Percentiles rank a stretch among this genome's conserved stretches.
Conservation (phyloP, 2,113 vertebrate species). For the Neolamprologus variostigma region DNA sequence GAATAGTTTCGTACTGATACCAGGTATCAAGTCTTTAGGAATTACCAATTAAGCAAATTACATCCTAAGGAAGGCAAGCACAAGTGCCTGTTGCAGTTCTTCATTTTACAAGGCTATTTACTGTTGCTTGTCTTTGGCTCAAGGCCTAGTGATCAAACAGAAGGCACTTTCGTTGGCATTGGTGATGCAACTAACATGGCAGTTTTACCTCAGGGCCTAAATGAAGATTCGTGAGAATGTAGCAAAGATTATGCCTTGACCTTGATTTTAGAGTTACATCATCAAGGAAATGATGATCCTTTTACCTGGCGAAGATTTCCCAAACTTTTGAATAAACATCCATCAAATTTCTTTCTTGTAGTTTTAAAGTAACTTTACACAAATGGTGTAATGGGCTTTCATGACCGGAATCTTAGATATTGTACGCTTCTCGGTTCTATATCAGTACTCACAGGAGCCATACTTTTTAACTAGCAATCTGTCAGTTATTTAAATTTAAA, state of each 20-base stretch:
- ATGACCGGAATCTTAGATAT: not conserved
- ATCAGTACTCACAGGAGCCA: not conserved
- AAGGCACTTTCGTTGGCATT: constrained; percentile 76
- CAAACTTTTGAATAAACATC: not conserved
- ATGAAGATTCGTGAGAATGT: constrained; percentile 25
- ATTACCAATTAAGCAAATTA: constrained; percentile 39
- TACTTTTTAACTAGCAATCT: not conserved
- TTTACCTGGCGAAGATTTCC: not conserved
- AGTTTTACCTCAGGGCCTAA: constrained; percentile 50
- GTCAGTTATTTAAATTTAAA: not conserved
- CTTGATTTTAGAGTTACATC: not conserved
- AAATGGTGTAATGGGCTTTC: not conserved
- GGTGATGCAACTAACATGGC: constrained; percentile 62
- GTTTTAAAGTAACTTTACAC: constrained; percentile 15
- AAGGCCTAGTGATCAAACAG: constrained; percentile 68
- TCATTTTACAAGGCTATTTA: constrained; percentile 46
- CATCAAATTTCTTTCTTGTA: not conserved
- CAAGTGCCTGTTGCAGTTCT: constrained; percentile 28
- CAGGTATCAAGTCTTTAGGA: constrained; percentile 29
- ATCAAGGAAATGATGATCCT: not conserved
- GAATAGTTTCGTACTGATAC: not conserved
- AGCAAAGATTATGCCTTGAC: not conserved
- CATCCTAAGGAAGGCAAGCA: constrained; percentile 42
- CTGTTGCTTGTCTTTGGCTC: constrained; percentile 63
- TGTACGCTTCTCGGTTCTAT: not conserved